Base-by-base conservation (phyloP, 2,797 vertebrate species). In the Lagodon rhomboides region DNA sequence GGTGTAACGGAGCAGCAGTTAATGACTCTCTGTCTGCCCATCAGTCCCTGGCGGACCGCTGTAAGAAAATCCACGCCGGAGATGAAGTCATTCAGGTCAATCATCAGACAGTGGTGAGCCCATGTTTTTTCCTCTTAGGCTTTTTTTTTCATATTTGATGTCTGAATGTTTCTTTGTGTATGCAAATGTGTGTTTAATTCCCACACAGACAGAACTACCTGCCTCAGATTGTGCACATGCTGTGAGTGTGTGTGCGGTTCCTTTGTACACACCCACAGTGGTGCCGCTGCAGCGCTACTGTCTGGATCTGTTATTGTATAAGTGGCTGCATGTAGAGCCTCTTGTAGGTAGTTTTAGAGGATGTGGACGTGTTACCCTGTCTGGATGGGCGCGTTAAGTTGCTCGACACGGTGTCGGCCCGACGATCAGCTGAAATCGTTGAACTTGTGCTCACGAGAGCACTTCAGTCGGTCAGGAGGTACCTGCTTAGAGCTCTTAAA, bases 41-140 rank as follows among this genome's bases (percentile, higher is more conserved):
- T 85, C 92, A 99, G 98, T 99, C 98, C 84, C 96, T 97, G 91
- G 98, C 98, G 90, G 98, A 99, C 95, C 97, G 97, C 75, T 99
- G 98, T 93, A 99, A 99, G 97, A 99, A 99, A 95, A 99, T 99
- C 92, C 98, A 99, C 90, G 98, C 98, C 82, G 98, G 98, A 20
- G 98, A 99, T 96, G 98, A 99, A 97, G 98, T 99, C 92, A 99
- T 99, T 94, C 98, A 99, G 96, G 98, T 99, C 94, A 99, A 99
- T 92, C 97, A 98, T 95, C 98, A 99, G 95, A 99, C 98, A 92
- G 98, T 99, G 97, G 98, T 99, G 95, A 93, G 97, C 94, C n/a
- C 17, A 23, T n/a, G 11, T 34, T 25, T n/a, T 23, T 16, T 41
- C 18, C 12, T 41, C 16, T 66, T 49, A 62, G 27, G 25, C 12